These are phyloP conservation scores for Lagocephalus sceleratus DNA, from an alignment of 2,797 vertebrate species.

Conservation along the genomic window DNA sequence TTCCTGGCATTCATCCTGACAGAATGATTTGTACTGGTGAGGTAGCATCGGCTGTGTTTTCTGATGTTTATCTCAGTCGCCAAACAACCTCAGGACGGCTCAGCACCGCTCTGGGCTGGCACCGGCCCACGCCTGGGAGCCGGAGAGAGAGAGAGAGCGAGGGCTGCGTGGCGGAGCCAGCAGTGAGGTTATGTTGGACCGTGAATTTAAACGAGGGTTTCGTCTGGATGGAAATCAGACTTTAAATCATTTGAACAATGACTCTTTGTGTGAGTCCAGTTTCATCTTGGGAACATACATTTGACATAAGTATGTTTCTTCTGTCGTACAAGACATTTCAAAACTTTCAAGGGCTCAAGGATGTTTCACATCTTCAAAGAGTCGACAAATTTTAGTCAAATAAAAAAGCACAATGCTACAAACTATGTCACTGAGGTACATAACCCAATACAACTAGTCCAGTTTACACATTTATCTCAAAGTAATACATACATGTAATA, in stretches of 20 bases:
- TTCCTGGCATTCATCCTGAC: not conserved
- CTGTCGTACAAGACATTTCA: too few relatives aligned
- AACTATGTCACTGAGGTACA: too few relatives aligned
- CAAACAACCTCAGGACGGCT: not conserved
- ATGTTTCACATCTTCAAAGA: too few relatives aligned
- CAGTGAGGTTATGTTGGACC: not conserved
- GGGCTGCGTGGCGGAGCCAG: not conserved
- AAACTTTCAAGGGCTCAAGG: too few relatives aligned
- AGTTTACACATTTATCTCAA: too few relatives aligned
- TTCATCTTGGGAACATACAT: not conserved
- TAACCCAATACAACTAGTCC: too few relatives aligned
- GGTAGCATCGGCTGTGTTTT: not conserved
- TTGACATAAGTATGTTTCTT: too few relatives aligned
- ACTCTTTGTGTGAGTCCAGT: conserved; percentile 1
- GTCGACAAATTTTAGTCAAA: too few relatives aligned
- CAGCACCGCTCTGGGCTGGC: not conserved
- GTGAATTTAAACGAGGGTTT: conserved; percentile 1
- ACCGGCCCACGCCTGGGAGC: not conserved
- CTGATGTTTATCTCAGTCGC: not conserved
- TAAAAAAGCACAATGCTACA: too few relatives aligned
- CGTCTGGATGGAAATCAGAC: not conserved
- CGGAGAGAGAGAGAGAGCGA: not conserved
- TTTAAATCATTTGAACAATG: conserved; percentile 4
- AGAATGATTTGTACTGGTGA: not conserved
- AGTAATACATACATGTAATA: too few relatives aligned